phyloP scores from a whole-genome alignment of 1,140 invertebrate species.

The Steinernema khuongi region DNA sequence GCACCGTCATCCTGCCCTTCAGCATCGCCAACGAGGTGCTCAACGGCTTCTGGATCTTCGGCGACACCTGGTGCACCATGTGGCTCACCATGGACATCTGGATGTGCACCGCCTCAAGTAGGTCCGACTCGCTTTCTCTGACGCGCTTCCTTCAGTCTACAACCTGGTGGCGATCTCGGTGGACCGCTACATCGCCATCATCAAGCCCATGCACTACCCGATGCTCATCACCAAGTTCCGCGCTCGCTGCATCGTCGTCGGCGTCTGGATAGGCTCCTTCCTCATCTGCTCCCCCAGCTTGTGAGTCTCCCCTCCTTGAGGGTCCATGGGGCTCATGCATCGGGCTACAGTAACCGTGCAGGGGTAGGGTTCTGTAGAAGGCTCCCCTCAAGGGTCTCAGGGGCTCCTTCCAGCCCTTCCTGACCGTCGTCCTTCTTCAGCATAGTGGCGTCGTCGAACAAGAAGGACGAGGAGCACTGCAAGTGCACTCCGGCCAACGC shows the following conservation, averaged over 20 bases:
- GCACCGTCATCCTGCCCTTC: slow-evolving; percentile 57
- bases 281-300: slow-evolving; percentile 75
- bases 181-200: slow-evolving; percentile 77
- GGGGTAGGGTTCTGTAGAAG: too few species aligned
- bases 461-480: slow-evolving; percentile 41
- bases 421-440: background rate
- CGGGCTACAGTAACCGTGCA: slow-evolving; percentile 17
- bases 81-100: slow-evolving; percentile 94
- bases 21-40: slow-evolving; percentile 58
- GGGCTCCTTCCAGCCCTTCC: background rate
- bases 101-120: slow-evolving; percentile 91
- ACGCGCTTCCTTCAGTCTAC: too few species aligned
- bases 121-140: too few species aligned
- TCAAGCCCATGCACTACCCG: slow-evolving; percentile 93
- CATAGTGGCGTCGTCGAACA: slow-evolving; percentile 46
- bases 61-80: slow-evolving; percentile 57
- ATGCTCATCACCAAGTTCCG: slow-evolving; percentile 84
- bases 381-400: too few species aligned
- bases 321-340: too few species aligned
- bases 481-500: slow-evolving; percentile 63
- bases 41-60: slow-evolving; percentile 55
- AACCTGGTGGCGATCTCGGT: slow-evolving; percentile 91
- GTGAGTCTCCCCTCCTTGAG: too few species aligned
- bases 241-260: slow-evolving; percentile 79
- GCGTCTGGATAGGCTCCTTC: slow-evolving; percentile 84